Evolutionary conservation across 2,113 vertebrate genomes (phyloP).

Genomic region (Strix uralensis): DNA sequence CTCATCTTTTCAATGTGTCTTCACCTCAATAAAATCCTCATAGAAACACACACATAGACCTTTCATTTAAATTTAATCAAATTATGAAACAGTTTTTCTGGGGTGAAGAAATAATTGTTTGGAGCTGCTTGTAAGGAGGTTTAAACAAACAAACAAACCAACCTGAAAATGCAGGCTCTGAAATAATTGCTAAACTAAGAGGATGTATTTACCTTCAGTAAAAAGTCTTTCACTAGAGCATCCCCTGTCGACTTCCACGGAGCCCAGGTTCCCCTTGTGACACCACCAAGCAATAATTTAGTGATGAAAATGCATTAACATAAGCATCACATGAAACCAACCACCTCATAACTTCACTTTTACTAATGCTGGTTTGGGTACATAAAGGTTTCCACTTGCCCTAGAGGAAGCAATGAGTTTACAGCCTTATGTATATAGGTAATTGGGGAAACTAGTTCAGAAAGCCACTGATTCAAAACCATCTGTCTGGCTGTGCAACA

Average conservation of each 20-base stretch:
- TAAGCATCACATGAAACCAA: not conserved
- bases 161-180: not conserved
- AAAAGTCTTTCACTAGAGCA: not conserved
- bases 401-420: not conserved
- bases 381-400: not conserved
- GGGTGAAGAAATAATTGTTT: not conserved
- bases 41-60: not conserved
- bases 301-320: not conserved
- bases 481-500: not conserved
- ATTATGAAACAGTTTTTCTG: not conserved
- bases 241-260: not conserved
- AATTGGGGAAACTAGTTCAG: not conserved
- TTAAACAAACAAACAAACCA: not conserved
- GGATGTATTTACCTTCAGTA: not conserved
- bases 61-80: not conserved
- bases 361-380: not conserved
- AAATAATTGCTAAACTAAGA: not conserved
- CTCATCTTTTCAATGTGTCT: not conserved
- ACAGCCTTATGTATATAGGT: not conserved
- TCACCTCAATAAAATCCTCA: not conserved
- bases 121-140: not conserved
- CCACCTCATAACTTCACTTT: not conserved
- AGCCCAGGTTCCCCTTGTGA: not conserved
- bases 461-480: not conserved
- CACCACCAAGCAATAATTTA: not conserved